phyloP scores from a whole-genome alignment of 2,797 vertebrate genomes.

The Sebastes taczanowskii region DNA sequence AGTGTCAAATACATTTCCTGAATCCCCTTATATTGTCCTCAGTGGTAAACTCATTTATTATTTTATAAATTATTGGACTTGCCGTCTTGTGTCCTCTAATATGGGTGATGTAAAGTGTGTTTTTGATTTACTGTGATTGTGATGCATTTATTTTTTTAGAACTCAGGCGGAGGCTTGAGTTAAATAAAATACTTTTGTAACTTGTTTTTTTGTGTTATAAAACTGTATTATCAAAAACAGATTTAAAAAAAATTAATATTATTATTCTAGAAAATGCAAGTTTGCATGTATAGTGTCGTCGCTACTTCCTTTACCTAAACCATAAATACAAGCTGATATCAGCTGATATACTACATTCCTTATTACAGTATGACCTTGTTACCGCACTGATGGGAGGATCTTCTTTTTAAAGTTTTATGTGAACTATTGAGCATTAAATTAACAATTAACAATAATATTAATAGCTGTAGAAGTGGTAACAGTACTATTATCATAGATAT shows the following conservation, averaged over 20 bases:
- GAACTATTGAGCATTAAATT: background rate
- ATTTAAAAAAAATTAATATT: background rate
- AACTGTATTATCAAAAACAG: background rate
- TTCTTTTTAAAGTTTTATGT: background rate
- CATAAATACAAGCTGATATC: background rate
- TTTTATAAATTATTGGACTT: background rate
- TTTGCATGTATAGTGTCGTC: background rate
- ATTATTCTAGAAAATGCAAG: background rate
- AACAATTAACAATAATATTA: background rate
- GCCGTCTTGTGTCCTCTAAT: background rate
- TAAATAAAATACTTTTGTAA: conserved; percentile 25
- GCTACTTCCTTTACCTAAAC: background rate
- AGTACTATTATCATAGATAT: background rate
- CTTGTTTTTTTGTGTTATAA: background rate
- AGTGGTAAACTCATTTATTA: background rate
- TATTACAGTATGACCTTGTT: background rate
- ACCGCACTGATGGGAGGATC: background rate
- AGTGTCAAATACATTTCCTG: background rate
- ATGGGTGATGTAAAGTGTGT: background rate
- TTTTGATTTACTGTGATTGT: background rate
- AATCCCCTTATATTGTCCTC: background rate
- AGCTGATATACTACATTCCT: background rate
- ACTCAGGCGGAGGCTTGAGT: conserved; percentile 1
- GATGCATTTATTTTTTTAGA: background rate
- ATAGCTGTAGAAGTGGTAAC: background rate